Evolutionary conservation across 37 sponge, comb jelly and placozoan genomes (phyloP), one percentile per base, ranked within the genome.

Genomic region (Crambe crambe): DNA sequence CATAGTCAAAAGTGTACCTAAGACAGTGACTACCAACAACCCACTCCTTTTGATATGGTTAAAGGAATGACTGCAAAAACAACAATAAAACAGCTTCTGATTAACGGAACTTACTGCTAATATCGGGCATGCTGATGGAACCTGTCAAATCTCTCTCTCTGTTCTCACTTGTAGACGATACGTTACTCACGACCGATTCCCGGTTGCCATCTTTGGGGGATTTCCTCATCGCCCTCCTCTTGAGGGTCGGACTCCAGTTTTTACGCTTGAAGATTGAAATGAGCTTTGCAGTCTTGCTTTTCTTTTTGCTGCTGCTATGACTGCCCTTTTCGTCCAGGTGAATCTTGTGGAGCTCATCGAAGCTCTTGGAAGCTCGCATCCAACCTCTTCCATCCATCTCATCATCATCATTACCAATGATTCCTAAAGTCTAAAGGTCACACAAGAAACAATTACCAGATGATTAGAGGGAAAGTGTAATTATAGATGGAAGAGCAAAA

Each of bases 61-160:
- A n/a, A n/a, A n/a, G n/a, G n/a, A n/a, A n/a, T n/a, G n/a, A n/a
- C n/a, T n/a, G n/a, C n/a, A n/a, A n/a, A n/a, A n/a, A n/a, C n/a
- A n/a, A n/a, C n/a, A n/a, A n/a, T n/a, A n/a, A n/a, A n/a, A n/a
- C n/a, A n/a, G n/a, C n/a, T n/a, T n/a, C n/a, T n/a, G n/a, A n/a
- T n/a, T n/a, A n/a, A n/a, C n/a, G n/a, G n/a, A 59, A 72, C 82
- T 82, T 65, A 78, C 79, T 42, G 27, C 72, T 78, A 31, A 85
- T 80, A 3, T 80, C 68, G 0, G 87, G 87, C 80, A 87, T 80
- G 61, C 87, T 87, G 15, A 68, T 42, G 42, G 87, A 87, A n/a
- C 58, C 17, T 4, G 81, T 39, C 41, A 87, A 66, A 34, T 18
- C 29, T 58, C 61, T 37, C 72, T 27, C 51, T 22, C 74, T 56